These are phyloP conservation scores for Tigriopus californicus DNA, from an alignment of 2,888 invertebrate species.

Conservation along the genomic window DNA sequence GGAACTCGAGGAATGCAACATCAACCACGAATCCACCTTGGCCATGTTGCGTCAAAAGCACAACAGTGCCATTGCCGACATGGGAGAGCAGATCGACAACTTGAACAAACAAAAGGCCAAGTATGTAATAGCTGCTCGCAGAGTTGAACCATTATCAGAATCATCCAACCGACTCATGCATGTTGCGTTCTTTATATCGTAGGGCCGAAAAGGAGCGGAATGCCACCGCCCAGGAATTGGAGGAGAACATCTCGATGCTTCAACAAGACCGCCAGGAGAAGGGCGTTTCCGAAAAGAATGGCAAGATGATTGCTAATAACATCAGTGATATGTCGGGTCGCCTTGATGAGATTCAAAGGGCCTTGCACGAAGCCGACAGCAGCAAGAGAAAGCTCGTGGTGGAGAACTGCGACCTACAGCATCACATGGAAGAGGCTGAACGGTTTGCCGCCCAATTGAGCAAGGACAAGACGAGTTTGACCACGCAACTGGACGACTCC, in stretches of 20 bases:
- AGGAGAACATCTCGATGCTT: not conserved
- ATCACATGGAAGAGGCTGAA: constrained; percentile 35
- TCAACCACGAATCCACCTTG: constrained; percentile 34
- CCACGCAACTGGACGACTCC: constrained; percentile 62
- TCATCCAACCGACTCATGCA: not conserved
- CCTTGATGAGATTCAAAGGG: constrained; percentile 21
- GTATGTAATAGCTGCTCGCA: not conserved
- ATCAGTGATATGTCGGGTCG: constrained; percentile 31
- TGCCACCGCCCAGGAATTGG: not conserved
- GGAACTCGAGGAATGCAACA: constrained; percentile 23
- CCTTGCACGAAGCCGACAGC: constrained; percentile 29
- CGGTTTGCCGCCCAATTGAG: constrained; percentile 26
- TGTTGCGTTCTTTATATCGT: not conserved
- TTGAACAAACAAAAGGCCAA: constrained; percentile 32
- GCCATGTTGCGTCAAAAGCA: constrained; percentile 36
- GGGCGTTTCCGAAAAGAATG: constrained; percentile 5
- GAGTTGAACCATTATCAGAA: not conserved
- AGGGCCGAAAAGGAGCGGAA: constrained; percentile 14
- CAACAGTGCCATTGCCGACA: constrained; percentile 32
- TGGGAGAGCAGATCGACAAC: constrained; percentile 37
- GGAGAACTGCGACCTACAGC: constrained; percentile 32
- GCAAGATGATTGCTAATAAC: constrained; percentile 23
- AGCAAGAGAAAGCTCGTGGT: constrained; percentile 29
- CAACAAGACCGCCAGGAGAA: constrained; percentile 4
- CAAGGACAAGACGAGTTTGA: constrained; percentile 36